Base-by-base conservation (phyloP, 2,888 invertebrate species). In the Anagyrus pseudococci region DNA sequence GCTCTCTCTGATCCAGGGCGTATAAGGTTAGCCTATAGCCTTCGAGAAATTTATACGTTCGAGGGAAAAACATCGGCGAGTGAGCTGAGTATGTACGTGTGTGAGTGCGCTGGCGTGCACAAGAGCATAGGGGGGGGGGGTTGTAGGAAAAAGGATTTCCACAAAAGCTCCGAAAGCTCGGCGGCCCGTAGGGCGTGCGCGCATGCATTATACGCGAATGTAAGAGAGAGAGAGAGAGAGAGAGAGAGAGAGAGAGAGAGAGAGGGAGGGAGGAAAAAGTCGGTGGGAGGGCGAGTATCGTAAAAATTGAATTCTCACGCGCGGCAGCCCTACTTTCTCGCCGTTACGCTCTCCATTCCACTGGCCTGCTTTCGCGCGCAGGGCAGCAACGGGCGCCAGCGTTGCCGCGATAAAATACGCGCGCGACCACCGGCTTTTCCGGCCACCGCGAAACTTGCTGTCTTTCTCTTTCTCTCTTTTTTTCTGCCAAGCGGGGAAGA, bases 171-270 rank as follows among this genome's bases (percentile, higher is more conserved):
- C n/a, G n/a, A n/a, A n/a, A n/a, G n/a, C n/a, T n/a, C n/a, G n/a
- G n/a, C n/a, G n/a, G n/a, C n/a, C n/a, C n/a, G n/a, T n/a, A n/a
- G n/a, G n/a, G n/a, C n/a, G n/a, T n/a, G n/a, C n/a, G n/a, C n/a
- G n/a, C n/a, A n/a, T n/a, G n/a, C n/a, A 29, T 29, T 4, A 29
- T 29, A 29, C 29, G 10, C 10, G 4, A 29, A 29, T 43, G 4
- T 4, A 15, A 20, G 13, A 43, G 44, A 43, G 15, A 43, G 13
- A 20, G 29, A 29, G 29, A 29, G 29, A 29, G 19, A 17, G 44
- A 29, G 29, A 29, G 29, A 29, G 29, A 29, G 29, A 75, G 71
- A 68, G 77, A 73, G 74, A 78, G 72, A 63, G 67, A 29, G 10
- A 4, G 63, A 66, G 63, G n/a, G n/a, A n/a, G n/a, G n/a, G n/a